A percentile compares a stretch with the other conserved stretches of the same genome.
These are phyloP conservation scores for Blastobasis lacticolella DNA, from an alignment of 2,888 invertebrate species.

Conservation along the genomic window DNA sequence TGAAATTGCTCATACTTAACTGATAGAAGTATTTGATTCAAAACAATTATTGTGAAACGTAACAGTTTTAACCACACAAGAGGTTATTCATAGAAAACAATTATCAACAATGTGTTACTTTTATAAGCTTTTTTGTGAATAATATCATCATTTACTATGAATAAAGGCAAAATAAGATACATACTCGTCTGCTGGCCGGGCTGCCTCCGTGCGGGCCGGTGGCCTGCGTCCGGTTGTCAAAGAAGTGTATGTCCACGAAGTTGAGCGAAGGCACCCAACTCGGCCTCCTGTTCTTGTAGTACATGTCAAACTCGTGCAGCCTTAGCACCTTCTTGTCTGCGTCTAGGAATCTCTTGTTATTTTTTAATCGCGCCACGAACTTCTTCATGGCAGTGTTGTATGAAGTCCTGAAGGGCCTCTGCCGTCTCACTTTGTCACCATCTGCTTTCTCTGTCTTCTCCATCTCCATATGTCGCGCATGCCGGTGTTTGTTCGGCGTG, in stretches of 20 bases:
- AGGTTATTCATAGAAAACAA: no score
- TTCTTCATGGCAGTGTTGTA: slow-evolving; percentile 49
- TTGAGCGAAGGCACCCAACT: slow-evolving; percentile 59
- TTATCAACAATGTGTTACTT: no score
- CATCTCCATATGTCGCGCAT: slow-evolving; percentile 36
- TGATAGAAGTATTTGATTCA: no score
- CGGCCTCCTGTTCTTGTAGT: slow-evolving; percentile 55
- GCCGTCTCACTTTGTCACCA: slow-evolving; percentile 43
- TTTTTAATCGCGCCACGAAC: slow-evolving; percentile 50
- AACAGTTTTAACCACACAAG: no score
- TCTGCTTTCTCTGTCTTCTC: slow-evolving; percentile 36
- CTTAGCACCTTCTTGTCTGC: slow-evolving; percentile 40
- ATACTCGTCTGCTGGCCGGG: no score
- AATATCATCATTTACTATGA: no score
- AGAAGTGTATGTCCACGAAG: slow-evolving; percentile 57
- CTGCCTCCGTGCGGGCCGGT: not conserved
- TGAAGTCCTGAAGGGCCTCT: slow-evolving; percentile 35
- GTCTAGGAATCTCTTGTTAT: slow-evolving; percentile 48
- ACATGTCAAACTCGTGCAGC: slow-evolving; percentile 40
- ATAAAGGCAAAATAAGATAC: no score
- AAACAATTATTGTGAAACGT: no score
- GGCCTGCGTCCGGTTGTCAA: slow-evolving; percentile 35
- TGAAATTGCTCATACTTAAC: no score
- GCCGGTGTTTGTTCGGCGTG: slow-evolving; percentile 45
- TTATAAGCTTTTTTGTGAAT: no score